Evolutionary conservation across 2,797 vertebrate genomes (phyloP).

Genomic region (Cetoscarus ocellatus): DNA sequence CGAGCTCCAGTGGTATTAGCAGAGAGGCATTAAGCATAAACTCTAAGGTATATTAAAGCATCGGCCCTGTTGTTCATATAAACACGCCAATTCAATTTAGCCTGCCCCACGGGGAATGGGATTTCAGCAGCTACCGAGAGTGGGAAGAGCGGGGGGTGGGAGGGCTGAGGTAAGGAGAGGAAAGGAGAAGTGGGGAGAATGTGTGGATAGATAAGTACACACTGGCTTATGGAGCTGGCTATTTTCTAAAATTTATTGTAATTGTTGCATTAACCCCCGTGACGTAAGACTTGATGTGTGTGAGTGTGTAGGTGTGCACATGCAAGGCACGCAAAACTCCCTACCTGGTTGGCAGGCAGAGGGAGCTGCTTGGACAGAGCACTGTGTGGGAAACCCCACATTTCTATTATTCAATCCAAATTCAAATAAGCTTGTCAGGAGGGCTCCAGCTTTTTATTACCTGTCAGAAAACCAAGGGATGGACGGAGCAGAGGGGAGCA

Average conservation of each 20-base stretch:
- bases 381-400: conserved; percentile 68
- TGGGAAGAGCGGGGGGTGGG: conserved; percentile 10
- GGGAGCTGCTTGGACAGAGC: conserved; percentile 57
- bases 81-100: conserved; percentile 92
- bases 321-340: not conserved
- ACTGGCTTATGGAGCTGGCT: conserved; percentile 49
- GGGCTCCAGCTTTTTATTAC: conserved; percentile 77
- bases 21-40: conserved; percentile 85
- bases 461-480: conserved; percentile 79
- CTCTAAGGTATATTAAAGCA: conserved; percentile 92
- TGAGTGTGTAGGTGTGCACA: not conserved
- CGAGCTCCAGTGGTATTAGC: conserved; percentile 76
- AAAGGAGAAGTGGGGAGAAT: conserved; percentile 45
- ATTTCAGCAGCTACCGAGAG: conserved; percentile 83
- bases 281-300: conserved; percentile 40
- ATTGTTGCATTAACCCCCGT: conserved; percentile 55
- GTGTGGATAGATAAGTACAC: conserved; percentile 15
- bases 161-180: conserved; percentile 64
- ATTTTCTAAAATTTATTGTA: conserved; percentile 53
- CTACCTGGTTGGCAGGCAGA: conserved; percentile 29
- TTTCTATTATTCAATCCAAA: conserved; percentile 83
- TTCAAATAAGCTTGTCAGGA: conserved; percentile 84
- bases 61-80: conserved; percentile 90
- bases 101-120: conserved; percentile 92
- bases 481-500: conserved; percentile 72